phyloP scores from a whole-genome alignment of 2,888 invertebrate species.

The Rhodophaea formosa region DNA sequence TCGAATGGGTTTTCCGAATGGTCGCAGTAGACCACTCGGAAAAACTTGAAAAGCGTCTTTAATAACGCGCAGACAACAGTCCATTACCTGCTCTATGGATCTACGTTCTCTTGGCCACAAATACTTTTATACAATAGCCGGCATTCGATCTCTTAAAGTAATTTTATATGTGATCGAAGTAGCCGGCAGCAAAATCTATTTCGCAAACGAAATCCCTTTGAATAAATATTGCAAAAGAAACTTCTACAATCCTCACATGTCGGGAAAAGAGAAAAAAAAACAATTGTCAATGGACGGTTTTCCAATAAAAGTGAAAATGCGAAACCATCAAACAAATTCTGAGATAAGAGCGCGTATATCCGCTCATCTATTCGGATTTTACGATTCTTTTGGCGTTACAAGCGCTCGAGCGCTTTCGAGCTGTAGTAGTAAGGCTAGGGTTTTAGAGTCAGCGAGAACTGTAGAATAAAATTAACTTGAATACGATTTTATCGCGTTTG shows the following conservation, averaged over 20 bases:
- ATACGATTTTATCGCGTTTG: too few relatives aligned
- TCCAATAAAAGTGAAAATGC: slow-evolving; percentile 27
- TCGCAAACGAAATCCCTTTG: neutral
- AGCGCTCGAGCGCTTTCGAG: slow-evolving; percentile 16
- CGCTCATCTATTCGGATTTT: slow-evolving; percentile 31
- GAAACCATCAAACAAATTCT: slow-evolving; percentile 28
- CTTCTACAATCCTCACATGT: neutral
- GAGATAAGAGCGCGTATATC: slow-evolving; percentile 27
- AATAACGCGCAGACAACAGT: too few relatives aligned
- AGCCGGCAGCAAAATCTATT: neutral
- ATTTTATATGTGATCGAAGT: too few relatives aligned
- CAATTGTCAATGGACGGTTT: slow-evolving; percentile 27
- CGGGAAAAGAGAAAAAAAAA: slow-evolving; percentile 23
- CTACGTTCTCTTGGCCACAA: too few relatives aligned
- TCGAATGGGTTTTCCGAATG: too few relatives aligned
- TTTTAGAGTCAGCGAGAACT: neutral
- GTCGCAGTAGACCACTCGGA: too few relatives aligned
- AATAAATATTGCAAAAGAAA: neutral
- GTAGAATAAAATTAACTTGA: too few relatives aligned
- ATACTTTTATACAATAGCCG: too few relatives aligned
- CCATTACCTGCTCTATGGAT: too few relatives aligned
- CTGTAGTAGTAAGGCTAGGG: slow-evolving; percentile 15
- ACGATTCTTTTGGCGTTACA: slow-evolving; percentile 24
- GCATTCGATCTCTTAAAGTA: too few relatives aligned
- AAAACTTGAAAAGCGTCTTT: too few relatives aligned